Base-by-base conservation (phyloP, 1,140 invertebrate genomes). In the Globodera ellingtonae region DNA sequence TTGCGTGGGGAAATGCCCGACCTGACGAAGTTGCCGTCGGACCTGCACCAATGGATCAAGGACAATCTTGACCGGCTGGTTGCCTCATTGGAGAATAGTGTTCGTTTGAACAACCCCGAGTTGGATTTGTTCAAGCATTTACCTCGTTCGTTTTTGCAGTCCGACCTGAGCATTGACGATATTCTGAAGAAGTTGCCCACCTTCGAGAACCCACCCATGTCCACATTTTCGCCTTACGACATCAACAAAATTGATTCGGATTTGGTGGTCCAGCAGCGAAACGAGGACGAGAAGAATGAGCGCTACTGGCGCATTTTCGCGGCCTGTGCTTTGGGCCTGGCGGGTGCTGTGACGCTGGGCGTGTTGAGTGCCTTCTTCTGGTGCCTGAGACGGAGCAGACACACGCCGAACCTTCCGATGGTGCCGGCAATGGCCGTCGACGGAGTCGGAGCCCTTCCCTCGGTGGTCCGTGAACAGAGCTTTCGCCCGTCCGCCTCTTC, bases 181-280 rank as follows among this genome's bases (percentile, higher is more conserved):
- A 75, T 89, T 75, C 78, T 89, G 10, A 46, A 73, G 46, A 89
- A 89, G 67, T 73, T 89, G 62, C 87, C 87, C 13, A 83, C 75
- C 15, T 89, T 89, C 59, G 86, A 87, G n/a, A 79, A 80, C 44
- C 80, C 87, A 10, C 82, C 73, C 10, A 24, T 78, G 46, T 59
- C 82, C 9, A 89, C 87, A 15, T 89, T 89, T 73, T 80, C 85
- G 4, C 88, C 87, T 7, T 89, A 89, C 72, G 87, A 89, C 72
- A 85, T 89, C 79, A 88, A 87, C 72, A 69, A 86, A 46, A 59
- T 89, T 13, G 84, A 87, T 44, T 77, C 75, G 65, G 87, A 89
- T 44, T 73, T 83, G 69, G 85, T 89, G 52, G 74, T 88, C 35
- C 69, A 85, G 50, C 72, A 83, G 24, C 75, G 82, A 10, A 78